Percentiles rank a stretch among this genome's conserved stretches.
Evolutionary conservation across 2,113 vertebrate species (phyloP).

Genomic region (Tragelaphus scriptus): DNA sequence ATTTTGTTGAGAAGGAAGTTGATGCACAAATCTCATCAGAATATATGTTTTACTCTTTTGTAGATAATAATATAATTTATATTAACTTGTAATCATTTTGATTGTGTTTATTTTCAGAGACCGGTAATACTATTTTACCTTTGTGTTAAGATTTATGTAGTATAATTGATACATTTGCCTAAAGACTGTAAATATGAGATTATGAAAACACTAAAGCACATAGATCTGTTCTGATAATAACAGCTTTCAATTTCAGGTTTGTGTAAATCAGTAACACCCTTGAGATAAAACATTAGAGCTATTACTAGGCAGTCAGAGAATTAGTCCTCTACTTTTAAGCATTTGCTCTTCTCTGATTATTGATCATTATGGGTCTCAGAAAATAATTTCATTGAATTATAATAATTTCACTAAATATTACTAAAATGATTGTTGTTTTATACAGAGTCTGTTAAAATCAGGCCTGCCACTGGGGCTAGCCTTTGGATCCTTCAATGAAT

Average conservation of each 20-base stretch:
- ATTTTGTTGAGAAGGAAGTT: constrained; percentile 22
- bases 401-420: constrained; percentile 16
- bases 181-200: constrained; percentile 60
- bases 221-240: constrained; percentile 57
- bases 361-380: background rate
- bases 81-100: constrained; percentile 61
- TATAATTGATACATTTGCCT: constrained; percentile 56
- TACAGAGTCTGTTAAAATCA: background rate
- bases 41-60: constrained; percentile 40
- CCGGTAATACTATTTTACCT: background rate
- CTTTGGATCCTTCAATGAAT: background rate
- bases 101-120: constrained; percentile 60
- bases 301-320: background rate
- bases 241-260: constrained; percentile 40
- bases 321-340: constrained; percentile 48
- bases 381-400: background rate
- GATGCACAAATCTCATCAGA: constrained; percentile 10
- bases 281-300: constrained; percentile 51
- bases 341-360: background rate
- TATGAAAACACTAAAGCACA: constrained; percentile 62
- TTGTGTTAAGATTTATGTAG: constrained; percentile 57
- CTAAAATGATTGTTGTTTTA: background rate
- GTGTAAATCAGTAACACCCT: constrained; percentile 51
- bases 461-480: background rate
- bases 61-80: constrained; percentile 50